These are phyloP conservation scores for Rattus norvegicus DNA, from an alignment of 2,113 vertebrate species.

Conservation along the genomic window GRCr8 NC_086022.1:35193501-35194000, in stretches of 20 bases:
- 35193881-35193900: not conserved
- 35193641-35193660: not conserved
- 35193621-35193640: conserved; percentile 36
- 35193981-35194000: conserved; percentile 33
- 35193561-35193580: not conserved
- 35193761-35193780: not conserved
- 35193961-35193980: conserved; percentile 32
- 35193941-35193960: not conserved
- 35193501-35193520: not conserved
- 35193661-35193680: conserved; percentile 41
- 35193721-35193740: not conserved
- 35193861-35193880: not conserved
- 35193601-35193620: not conserved
- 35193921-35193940: not conserved
- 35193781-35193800: not conserved
- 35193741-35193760: not conserved
- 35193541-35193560: not conserved
- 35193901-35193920: conserved; percentile 13
- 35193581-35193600: not conserved
- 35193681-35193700: not conserved
- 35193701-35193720: conserved; percentile 11
- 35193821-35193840: too few relatives aligned
- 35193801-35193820: not conserved
- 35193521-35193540: not conserved
- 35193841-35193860: conserved; percentile 21